These are phyloP conservation scores for Nestor notabilis DNA, from an alignment of 2,113 vertebrate genomes.

Conservation along the genomic window DNA sequence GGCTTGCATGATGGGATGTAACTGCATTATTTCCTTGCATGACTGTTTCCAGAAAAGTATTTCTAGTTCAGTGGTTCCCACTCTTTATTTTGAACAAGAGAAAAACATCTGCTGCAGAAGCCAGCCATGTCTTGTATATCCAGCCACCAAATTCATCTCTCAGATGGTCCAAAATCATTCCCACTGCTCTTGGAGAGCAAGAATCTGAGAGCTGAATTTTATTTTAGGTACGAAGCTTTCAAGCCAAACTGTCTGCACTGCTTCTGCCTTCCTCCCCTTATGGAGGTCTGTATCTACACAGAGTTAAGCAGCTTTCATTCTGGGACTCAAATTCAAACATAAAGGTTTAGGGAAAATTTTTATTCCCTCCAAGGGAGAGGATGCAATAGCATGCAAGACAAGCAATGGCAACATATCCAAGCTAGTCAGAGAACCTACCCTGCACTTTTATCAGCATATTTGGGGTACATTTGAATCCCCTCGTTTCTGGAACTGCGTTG, in stretches of 20 bases:
- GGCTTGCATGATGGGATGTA: slow-evolving; percentile 58
- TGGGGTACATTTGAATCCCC: not conserved
- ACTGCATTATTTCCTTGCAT: slow-evolving; percentile 59
- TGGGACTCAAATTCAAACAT: not conserved
- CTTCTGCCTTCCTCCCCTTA: not conserved
- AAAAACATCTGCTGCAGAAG: not conserved
- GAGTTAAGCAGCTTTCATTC: not conserved
- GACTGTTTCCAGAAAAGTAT: slow-evolving; percentile 20
- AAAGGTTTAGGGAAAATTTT: not conserved
- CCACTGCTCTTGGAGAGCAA: not conserved
- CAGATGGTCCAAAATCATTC: not conserved
- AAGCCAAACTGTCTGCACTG: not conserved
- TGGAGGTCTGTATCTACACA: not conserved
- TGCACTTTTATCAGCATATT: not conserved
- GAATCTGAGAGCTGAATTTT: not conserved
- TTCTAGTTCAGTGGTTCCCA: slow-evolving; percentile 62
- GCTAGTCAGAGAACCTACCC: not conserved
- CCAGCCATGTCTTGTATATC: not conserved
- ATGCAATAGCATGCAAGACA: not conserved
- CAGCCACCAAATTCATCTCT: not conserved
- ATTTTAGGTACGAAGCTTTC: not conserved
- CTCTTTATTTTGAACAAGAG: not conserved
- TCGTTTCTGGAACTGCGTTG: not conserved
- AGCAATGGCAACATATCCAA: not conserved
- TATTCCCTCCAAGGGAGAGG: not conserved